Evolutionary conservation across 2,888 invertebrate genomes (phyloP), one percentile per base, ranked within the genome.

Genomic region (Eudasyphora cyanicolor): DNA sequence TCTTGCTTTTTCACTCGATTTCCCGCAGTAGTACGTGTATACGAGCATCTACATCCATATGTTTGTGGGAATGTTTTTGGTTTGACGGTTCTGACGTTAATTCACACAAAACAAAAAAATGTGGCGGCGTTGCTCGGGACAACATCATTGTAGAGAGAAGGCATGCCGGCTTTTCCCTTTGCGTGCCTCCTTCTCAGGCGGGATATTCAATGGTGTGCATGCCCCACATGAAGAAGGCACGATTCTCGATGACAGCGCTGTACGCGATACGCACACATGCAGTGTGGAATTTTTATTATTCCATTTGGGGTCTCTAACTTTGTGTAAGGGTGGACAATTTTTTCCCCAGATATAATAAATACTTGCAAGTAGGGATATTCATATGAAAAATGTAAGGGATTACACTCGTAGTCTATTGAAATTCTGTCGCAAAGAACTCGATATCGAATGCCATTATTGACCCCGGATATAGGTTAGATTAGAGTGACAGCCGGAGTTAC

Each of bases 261-360:
- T 38, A 38, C 19, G 32, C 19, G 19, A 38, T 24, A 6, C 73
- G 21, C 57, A 12, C 14, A 35, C 27, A 74, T 76, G 17, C 35
- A 24, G 24, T n/a, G n/a, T 49, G 5, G 51, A 71, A 57, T 75
- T 71, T 79, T 71, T 75, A 64, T 67, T 79, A 82, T 79, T 82
- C 79, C 64, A 38, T 60, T 77, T 77, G 74, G 77, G 82, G 81
- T 67, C 27, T 67, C 17, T 70, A 17, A 51, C 69, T 7, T n/a
- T 45, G 29, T 29, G 17, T 21, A 7, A 14, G 21, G 17, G 17
- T 14, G 12, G 35, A 38, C 6, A 29, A 29, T n/a, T 24, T 57
- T 57, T 3, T n/a, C 24, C 14, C 32, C 62, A 32, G 6, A 1
- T 32, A n/a, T n/a, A n/a, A n/a, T n/a, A n/a, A n/a, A n/a, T n/a